Evolutionary conservation across 2,113 vertebrate genomes (phyloP), one percentile per base, ranked within the genome.

Genomic region (Ochotona princeps): DNA sequence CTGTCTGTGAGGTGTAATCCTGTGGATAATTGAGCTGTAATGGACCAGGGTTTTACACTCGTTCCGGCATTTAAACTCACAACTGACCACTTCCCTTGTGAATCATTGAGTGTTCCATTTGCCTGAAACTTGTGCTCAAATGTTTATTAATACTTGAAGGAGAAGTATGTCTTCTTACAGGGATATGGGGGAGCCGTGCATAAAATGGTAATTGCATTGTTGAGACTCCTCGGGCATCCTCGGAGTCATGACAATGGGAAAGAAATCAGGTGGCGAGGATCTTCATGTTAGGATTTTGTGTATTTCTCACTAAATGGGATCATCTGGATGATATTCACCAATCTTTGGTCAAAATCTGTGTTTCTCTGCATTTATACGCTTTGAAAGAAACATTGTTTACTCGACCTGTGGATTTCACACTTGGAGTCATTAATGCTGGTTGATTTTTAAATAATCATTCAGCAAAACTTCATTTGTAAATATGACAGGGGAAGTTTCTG

Each of bases 401-500:
- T 72, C 54, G 63, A 73, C 92, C 78, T 94, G 66, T 84, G 72
- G 65, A 82, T 57, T 95, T 91, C 44, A 78, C 70, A 92, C 69
- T 30, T 93, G 60, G 72, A 89, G 74, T 91, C 81, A 95, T 90
- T 91, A 44, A 93, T 66, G 73, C 54, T 87, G 84, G 72, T 67
- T 96, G 57, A 49, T 78, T 93, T 95, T 57, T 57, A 14, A 57
- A 57, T 63, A 81, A 89, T 61, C 23, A 38, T 72, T 65, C 28
- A 94, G 61, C 73, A 91, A 95, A 84, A 81, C 73, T 60, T 91
- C 26, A 86, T 32, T 44, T n/a, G 79, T 57, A 83, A 93, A 93
- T 38, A 61, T 91, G 88, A 69, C 75, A 74, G 87, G 51, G 72
- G 44, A 95, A 60, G 17, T 92, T 85, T 92, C 73, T 87, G 38